A percentile compares a stretch with the other conserved stretches of the same genome.
phyloP scores from a whole-genome alignment of 2,797 vertebrate species.

The Chiloscyllium punctatum region DNA sequence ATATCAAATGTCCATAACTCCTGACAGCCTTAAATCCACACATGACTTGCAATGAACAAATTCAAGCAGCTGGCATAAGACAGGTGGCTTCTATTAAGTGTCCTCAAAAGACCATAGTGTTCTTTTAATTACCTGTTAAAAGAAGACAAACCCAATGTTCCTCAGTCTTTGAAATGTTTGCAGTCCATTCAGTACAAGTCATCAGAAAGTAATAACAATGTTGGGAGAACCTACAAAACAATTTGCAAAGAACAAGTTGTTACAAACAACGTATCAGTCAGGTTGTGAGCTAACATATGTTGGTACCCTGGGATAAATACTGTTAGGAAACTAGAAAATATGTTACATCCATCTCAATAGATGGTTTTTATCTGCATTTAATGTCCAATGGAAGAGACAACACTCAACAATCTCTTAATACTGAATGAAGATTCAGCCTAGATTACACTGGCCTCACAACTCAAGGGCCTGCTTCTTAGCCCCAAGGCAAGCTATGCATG shows the following conservation, averaged over 20 bases:
- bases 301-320: not conserved
- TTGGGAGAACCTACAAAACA: too few relatives aligned
- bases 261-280: not conserved
- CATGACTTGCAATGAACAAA: too few relatives aligned
- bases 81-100: too few relatives aligned
- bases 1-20: too few relatives aligned
- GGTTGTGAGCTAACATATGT: not conserved
- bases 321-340: not conserved
- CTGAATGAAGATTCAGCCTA: not conserved
- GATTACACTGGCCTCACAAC: not conserved
- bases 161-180: too few relatives aligned
- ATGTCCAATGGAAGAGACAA: not conserved
- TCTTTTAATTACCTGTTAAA: too few relatives aligned
- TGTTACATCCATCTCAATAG: not conserved
- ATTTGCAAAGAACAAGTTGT: not conserved
- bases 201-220: too few relatives aligned
- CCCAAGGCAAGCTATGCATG: not conserved
- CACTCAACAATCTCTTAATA: not conserved
- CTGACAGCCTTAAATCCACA: too few relatives aligned
- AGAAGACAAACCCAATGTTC: too few relatives aligned
- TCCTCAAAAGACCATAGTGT: too few relatives aligned
- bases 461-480: not conserved
- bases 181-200: too few relatives aligned
- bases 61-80: too few relatives aligned
- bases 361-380: not conserved